Evolutionary conservation across 53 echinoderm and acorn worm species (phyloP).

Genomic region (Arbacia lixula): DNA sequence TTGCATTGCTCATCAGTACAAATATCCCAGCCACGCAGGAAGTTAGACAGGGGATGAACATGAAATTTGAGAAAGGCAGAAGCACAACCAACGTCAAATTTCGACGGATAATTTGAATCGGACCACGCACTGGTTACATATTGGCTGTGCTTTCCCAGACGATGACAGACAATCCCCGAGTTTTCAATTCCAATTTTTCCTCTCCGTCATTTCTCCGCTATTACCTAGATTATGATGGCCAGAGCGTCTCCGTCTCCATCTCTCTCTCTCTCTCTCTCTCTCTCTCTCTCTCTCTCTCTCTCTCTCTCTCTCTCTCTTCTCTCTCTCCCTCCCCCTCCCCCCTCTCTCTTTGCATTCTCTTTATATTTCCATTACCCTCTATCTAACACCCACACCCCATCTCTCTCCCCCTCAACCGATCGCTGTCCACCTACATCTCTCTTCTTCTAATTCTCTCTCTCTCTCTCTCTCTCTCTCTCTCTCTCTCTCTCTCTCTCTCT

Average conservation of each 20-base stretch:
- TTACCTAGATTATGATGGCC: too few species aligned
- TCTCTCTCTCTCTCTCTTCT: neutral
- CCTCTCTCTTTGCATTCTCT: neutral
- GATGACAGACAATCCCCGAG: too few species aligned
- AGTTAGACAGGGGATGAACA: too few species aligned
- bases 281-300: neutral
- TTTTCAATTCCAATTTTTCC: too few species aligned
- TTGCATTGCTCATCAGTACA: too few species aligned
- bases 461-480: slow-evolving; percentile 6
- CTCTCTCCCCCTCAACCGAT: neutral
- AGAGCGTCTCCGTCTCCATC: neutral
- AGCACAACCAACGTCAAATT: too few species aligned
- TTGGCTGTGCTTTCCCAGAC: too few species aligned
- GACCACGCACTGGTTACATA: too few species aligned
- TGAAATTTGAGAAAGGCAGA: too few species aligned
- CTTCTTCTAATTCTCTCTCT: neutral
- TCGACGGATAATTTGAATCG: too few species aligned
- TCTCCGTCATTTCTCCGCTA: too few species aligned
- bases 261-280: neutral
- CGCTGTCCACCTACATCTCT: neutral
- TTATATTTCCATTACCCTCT: neutral
- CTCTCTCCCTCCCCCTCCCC: neutral
- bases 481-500: slow-evolving; percentile 1
- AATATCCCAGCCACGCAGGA: too few species aligned
- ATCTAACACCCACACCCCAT: neutral